These are phyloP conservation scores for Amphipyra tragopoginis DNA, from an alignment of 2,888 invertebrate species.

Conservation along the genomic window DNA sequence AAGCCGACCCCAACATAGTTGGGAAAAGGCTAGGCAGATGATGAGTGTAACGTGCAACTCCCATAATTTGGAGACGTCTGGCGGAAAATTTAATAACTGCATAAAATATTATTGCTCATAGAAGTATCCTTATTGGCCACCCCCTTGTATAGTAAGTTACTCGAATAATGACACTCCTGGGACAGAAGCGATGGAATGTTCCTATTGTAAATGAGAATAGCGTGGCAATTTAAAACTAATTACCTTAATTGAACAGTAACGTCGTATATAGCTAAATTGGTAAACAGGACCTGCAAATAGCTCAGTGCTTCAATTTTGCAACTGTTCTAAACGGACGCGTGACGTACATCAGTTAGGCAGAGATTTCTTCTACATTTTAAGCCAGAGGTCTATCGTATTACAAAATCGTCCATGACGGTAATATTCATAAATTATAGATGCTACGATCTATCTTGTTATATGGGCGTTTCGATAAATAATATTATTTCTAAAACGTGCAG, in stretches of 20 bases:
- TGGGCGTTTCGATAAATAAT: too few relatives aligned
- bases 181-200: constrained; percentile 27
- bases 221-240: constrained; percentile 38
- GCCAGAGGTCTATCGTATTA: too few relatives aligned
- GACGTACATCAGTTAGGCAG: not conserved
- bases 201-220: constrained; percentile 30
- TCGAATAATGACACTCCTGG: constrained; percentile 5
- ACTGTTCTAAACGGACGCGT: not conserved
- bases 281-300: constrained; percentile 17
- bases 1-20: too few relatives aligned
- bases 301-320: constrained; percentile 11
- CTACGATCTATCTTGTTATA: too few relatives aligned
- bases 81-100: not conserved
- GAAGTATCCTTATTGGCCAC: not conserved
- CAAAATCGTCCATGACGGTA: too few relatives aligned
- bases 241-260: constrained; percentile 41
- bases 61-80: not conserved
- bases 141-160: not conserved
- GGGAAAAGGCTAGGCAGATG: too few relatives aligned
- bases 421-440: too few relatives aligned
- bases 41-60: not conserved
- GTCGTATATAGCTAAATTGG: constrained; percentile 22
- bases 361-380: not conserved
- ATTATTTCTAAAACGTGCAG: too few relatives aligned
- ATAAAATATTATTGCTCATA: not conserved